phyloP scores from a whole-genome alignment of 1,140 invertebrate genomes.

The Euwallacea similis region DNA sequence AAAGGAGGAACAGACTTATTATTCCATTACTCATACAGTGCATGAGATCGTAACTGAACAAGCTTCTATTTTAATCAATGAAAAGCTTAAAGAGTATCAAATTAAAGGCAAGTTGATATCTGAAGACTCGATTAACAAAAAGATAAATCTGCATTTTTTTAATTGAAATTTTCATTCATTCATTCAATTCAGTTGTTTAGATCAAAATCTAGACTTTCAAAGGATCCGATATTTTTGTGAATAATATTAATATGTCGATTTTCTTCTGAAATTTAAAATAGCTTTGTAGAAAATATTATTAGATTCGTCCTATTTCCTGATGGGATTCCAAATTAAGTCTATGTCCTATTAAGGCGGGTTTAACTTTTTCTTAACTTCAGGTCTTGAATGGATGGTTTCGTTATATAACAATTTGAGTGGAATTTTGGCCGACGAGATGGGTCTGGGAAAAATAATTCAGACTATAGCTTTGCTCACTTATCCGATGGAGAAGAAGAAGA shows the following conservation, averaged over 20 bases:
- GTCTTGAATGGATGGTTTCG: conserved; percentile 96
- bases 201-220: too few species aligned
- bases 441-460: conserved; percentile 98
- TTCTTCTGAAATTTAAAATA: neutral
- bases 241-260: too few species aligned
- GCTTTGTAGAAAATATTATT: neutral
- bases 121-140: too few species aligned
- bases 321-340: too few species aligned
- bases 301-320: too few species aligned
- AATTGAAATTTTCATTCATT: too few species aligned
- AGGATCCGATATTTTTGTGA: too few species aligned
- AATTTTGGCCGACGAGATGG: conserved; percentile 89
- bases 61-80: conserved; percentile 90
- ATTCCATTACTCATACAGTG: conserved; percentile 93
- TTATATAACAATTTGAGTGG: conserved; percentile 98
- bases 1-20: conserved; percentile 85
- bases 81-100: conserved; percentile 93
- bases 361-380: neutral
- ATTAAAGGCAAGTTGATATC: conserved; percentile 72
- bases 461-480: conserved; percentile 96
- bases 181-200: too few species aligned
- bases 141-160: neutral
- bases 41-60: conserved; percentile 93
- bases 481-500: conserved; percentile 92
- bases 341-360: neutral